phyloP scores from a whole-genome alignment of 2,888 invertebrate species.

The Sinopyrophorus schimmeli region DNA sequence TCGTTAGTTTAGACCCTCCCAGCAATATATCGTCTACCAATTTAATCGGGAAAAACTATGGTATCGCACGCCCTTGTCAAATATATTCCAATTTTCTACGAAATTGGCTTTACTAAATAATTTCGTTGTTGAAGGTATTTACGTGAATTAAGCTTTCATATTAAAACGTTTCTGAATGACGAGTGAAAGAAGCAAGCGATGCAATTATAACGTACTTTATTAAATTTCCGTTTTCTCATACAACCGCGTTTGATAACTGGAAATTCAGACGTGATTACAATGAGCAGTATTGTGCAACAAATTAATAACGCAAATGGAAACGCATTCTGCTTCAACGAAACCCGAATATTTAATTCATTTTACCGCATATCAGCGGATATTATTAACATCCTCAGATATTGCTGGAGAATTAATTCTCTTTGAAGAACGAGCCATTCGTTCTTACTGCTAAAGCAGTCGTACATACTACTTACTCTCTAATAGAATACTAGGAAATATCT shows the following conservation, averaged over 20 bases:
- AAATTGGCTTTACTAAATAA: neutral
- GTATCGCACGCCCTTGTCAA: constrained; percentile 1
- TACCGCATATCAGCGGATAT: constrained; percentile 18
- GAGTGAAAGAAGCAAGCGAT: constrained; percentile 15
- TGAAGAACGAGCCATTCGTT: constrained; percentile 9
- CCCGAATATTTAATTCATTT: constrained; percentile 25
- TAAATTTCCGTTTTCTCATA: constrained; percentile 21
- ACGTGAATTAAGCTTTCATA: constrained; percentile 20
- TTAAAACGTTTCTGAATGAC: constrained; percentile 15
- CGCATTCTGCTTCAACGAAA: constrained; percentile 25
- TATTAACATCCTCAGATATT: constrained; percentile 23
- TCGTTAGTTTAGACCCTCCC: constrained; percentile 26
- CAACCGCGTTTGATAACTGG: constrained; percentile 20
- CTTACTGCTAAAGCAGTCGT: too few species aligned
- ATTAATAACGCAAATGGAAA: constrained; percentile 29
- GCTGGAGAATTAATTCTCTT: constrained; percentile 16
- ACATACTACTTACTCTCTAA: constrained; percentile 3
- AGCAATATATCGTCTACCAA: constrained; percentile 14
- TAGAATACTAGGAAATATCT: constrained; percentile 11
- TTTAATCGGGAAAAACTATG: constrained; percentile 24
- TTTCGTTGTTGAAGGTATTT: neutral
- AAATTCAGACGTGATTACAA: constrained; percentile 25
- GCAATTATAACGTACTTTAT: constrained; percentile 29
- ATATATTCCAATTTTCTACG: constrained; percentile 20
- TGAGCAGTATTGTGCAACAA: constrained; percentile 25